phyloP scores from a whole-genome alignment of 1,140 invertebrate genomes.

The Drosophila punjabiensis region DNA sequence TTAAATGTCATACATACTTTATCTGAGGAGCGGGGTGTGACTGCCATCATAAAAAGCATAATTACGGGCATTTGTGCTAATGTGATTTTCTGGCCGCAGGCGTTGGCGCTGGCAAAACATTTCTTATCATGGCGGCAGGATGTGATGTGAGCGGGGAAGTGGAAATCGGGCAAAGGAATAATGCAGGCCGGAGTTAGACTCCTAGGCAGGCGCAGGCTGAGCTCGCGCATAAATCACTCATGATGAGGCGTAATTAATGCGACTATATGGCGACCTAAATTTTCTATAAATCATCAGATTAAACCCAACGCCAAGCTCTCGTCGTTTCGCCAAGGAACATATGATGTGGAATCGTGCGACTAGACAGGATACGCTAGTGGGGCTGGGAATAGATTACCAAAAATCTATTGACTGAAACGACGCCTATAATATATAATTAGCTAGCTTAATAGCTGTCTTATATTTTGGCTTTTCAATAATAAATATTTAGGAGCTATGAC shows the following conservation, averaged over 20 bases:
- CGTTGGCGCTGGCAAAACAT: constrained; percentile 41
- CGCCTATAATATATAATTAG: neutral
- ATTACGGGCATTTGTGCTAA: constrained; percentile 57
- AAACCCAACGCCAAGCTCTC: constrained; percentile 34
- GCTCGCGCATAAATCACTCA: constrained; percentile 52
- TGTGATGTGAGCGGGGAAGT: constrained; percentile 34
- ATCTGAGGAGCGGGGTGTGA: constrained; percentile 11
- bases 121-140: constrained; percentile 52
- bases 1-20: constrained; percentile 22
- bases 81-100: constrained; percentile 45
- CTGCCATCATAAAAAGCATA: constrained; percentile 56
- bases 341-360: constrained; percentile 24
- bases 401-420: constrained; percentile 30
- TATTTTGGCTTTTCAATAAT: neutral
- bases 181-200: constrained; percentile 39
- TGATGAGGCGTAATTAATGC: constrained; percentile 57
- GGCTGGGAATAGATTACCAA: constrained; percentile 18
- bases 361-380: neutral
- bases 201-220: constrained; percentile 26
- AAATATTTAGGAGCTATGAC: neutral
- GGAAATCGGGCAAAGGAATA: constrained; percentile 19
- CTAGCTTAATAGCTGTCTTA: neutral
- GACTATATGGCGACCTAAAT: constrained; percentile 53
- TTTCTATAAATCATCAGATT: constrained; percentile 58
- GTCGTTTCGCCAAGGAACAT: constrained; percentile 38